phyloP scores from a whole-genome alignment of 2,888 invertebrate species.

The Drosophila diplacantha region DNA sequence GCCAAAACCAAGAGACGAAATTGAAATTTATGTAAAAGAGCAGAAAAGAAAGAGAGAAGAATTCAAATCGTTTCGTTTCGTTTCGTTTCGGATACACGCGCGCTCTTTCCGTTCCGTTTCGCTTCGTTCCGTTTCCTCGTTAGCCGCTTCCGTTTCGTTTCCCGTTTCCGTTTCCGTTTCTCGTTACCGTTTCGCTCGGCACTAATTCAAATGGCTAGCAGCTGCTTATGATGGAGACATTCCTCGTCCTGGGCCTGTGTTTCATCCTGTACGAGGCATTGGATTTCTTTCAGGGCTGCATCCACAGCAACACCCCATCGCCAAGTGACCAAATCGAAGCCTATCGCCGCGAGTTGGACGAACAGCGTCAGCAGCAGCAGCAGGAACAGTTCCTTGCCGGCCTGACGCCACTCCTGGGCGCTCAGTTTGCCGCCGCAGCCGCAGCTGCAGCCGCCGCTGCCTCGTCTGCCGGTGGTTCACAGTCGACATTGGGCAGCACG shows the following conservation, averaged over 20 bases:
- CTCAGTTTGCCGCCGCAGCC: conserved; percentile 66
- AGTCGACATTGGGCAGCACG: conserved; percentile 64
- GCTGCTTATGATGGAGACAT: conserved; percentile 81
- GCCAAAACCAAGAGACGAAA: conserved; percentile 23
- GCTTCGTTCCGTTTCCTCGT: conserved; percentile 22
- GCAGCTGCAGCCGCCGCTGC: conserved; percentile 64
- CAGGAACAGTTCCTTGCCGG: conserved; percentile 75
- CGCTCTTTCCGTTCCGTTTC: conserved; percentile 14
- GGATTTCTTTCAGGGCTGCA: conserved; percentile 81
- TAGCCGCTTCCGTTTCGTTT: conserved; percentile 23
- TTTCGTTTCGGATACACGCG: conserved; percentile 6
- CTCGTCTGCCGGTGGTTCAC: conserved; percentile 58
- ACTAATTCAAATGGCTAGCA: conserved; percentile 70
- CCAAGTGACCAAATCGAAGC: conserved; percentile 77
- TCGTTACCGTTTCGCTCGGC: conserved; percentile 32
- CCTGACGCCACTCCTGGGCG: conserved; percentile 70
- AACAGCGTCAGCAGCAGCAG: conserved; percentile 78
- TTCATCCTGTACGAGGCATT: conserved; percentile 84
- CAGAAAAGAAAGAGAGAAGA: not conserved
- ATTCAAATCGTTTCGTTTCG: conserved; percentile 3
- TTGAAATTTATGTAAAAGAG: conserved; percentile 2
- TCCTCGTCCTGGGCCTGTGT: conserved; percentile 83
- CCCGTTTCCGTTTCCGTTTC: conserved; percentile 27
- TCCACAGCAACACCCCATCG: conserved; percentile 75
- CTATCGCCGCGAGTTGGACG: conserved; percentile 76